Evolutionary conservation across 1,140 invertebrate genomes (phyloP).

Genomic region (Drosophila seguyi): DNA sequence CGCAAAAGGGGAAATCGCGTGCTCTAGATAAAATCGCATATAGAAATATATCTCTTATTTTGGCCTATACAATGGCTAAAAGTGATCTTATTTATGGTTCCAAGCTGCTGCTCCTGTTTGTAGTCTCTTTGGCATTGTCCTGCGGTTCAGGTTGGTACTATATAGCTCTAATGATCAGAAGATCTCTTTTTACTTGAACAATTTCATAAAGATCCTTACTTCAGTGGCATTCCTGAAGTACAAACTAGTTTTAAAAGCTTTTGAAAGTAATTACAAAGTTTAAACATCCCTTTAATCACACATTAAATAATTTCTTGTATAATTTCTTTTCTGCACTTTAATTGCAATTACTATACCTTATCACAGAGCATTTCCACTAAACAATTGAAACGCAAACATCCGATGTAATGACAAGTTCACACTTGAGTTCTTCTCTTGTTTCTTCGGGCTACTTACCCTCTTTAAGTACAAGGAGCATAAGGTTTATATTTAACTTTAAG

Average conservation of each 20-base stretch:
- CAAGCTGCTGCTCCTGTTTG: constrained; percentile 33
- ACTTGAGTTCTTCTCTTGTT: constrained; percentile 10
- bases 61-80: constrained; percentile 42
- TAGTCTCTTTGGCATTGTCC: constrained; percentile 28
- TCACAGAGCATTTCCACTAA: neutral
- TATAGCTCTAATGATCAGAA: neutral
- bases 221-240: neutral
- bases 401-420: constrained; percentile 7
- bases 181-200: neutral
- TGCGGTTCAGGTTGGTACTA: constrained; percentile 58
- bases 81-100: constrained; percentile 33
- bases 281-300: neutral
- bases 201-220: too few relatives aligned
- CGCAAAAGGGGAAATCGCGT: constrained; percentile 42
- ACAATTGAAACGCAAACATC: constrained; percentile 10
- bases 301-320: constrained; percentile 20
- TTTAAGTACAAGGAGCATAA: neutral
- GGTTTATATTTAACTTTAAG: constrained; percentile 2
- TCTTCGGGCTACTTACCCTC: neutral
- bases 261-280: neutral
- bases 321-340: neutral
- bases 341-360: constrained; percentile 3
- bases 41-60: neutral
- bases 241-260: neutral
- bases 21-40: constrained; percentile 28